A percentile compares a stretch with the other conserved stretches of the same genome.
Evolutionary conservation across 2,113 vertebrate species (phyloP).

Genomic region (Odocoileus hemionus): DNA sequence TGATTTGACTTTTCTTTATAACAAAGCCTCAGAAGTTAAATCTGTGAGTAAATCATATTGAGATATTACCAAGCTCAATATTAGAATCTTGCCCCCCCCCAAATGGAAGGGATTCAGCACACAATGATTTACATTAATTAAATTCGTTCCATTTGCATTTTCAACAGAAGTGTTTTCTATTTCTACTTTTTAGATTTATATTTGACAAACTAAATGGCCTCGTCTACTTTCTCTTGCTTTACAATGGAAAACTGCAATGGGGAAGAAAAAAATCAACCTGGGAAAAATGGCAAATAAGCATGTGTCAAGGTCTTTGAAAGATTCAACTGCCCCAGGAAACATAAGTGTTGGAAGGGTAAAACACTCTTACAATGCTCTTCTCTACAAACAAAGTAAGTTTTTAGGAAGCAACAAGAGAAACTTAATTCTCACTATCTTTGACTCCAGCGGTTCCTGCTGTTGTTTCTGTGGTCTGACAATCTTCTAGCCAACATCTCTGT

Average conservation of each 20-base stretch:
- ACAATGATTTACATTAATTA: slow-evolving; percentile 23
- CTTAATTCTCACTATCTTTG: not conserved
- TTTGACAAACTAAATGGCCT: slow-evolving; percentile 18
- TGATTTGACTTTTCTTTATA: not conserved
- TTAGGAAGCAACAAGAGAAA: not conserved
- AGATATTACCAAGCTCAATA: not conserved
- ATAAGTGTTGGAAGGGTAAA: not conserved
- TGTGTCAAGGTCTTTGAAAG: not conserved
- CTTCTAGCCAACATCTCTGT: not conserved
- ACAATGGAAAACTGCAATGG: not conserved
- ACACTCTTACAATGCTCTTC: fast-evolving
- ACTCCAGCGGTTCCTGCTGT: not conserved
- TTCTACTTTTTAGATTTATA: not conserved
- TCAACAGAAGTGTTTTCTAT: not conserved
- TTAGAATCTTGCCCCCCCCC: not conserved
- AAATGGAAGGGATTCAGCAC: not conserved
- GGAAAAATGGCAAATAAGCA: not conserved
- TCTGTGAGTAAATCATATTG: not conserved
- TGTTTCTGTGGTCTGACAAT: not conserved
- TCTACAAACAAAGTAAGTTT: not conserved
- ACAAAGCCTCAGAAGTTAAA: not conserved
- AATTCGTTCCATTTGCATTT: not conserved
- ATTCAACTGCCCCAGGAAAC: not conserved
- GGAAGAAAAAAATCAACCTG: not conserved
- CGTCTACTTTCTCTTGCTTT: not conserved